A percentile compares a stretch with the other conserved stretches of the same genome.
Conservation (phyloP, 2,888 invertebrate genomes). For the Chaitophorus viminalis region DNA sequence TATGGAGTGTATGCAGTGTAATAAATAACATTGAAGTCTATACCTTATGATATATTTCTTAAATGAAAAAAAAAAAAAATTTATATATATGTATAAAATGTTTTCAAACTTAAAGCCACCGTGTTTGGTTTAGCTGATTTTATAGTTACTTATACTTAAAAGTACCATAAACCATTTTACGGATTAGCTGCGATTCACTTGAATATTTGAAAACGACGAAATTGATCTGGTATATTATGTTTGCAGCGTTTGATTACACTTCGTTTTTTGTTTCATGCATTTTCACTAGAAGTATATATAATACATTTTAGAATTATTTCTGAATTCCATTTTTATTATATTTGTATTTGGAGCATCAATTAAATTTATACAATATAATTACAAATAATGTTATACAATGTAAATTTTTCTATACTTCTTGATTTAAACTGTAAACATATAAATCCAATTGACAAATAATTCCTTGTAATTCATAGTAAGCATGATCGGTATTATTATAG, state of each 20-base stretch:
- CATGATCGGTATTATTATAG: too few species aligned
- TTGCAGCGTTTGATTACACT: not conserved
- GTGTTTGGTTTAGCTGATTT: slow-evolving; percentile 2
- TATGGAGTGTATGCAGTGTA: not conserved
- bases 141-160: not conserved
- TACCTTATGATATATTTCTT: not conserved
- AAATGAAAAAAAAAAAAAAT: not conserved
- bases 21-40: not conserved
- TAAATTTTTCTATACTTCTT: too few species aligned
- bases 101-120: not conserved
- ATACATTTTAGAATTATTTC: too few species aligned
- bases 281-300: too few species aligned
- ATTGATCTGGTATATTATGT: not conserved
- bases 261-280: too few species aligned
- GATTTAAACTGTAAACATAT: too few species aligned
- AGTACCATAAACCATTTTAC: slow-evolving; percentile 24
- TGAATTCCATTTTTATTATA: too few species aligned
- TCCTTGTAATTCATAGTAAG: too few species aligned
- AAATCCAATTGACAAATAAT: too few species aligned
- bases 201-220: not conserved
- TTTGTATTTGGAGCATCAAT: too few species aligned
- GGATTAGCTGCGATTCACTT: not conserved
- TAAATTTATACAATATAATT: too few species aligned
- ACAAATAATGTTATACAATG: too few species aligned
- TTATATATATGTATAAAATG: not conserved